Conservation (phyloP, 2,797 vertebrate genomes). For the Sebastes dallii region DNA sequence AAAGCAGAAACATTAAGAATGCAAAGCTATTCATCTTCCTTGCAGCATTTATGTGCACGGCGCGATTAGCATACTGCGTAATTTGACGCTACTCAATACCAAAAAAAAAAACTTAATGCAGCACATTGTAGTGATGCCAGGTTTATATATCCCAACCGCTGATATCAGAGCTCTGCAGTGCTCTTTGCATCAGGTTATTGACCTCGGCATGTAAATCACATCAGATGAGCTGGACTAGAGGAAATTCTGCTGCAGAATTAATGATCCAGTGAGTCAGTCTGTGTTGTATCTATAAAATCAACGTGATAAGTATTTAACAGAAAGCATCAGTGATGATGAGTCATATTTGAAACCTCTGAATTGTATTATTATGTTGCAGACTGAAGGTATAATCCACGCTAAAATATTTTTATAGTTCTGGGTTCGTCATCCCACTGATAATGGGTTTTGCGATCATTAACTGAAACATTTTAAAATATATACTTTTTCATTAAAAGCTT, state of each 20-base stretch:
- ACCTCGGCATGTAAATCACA: constrained; percentile 41
- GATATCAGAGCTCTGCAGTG: constrained; percentile 16
- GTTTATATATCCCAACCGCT: constrained; percentile 4
- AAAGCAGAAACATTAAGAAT: background rate
- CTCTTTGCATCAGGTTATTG: constrained; percentile 21
- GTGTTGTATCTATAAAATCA: constrained; percentile 41
- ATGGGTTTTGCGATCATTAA: background rate
- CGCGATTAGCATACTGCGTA: constrained; percentile 17
- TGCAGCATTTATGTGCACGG: constrained; percentile 1
- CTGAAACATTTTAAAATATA: background rate
- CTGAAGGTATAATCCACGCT: background rate
- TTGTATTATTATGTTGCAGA: background rate
- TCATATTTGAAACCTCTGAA: background rate
- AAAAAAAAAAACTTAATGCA: constrained; percentile 10
- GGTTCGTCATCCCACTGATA: background rate
- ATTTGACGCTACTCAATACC: constrained; percentile 31
- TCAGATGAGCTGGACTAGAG: constrained; percentile 10
- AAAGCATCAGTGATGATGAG: background rate
- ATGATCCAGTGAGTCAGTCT: constrained; percentile 12
- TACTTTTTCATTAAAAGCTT: no score
- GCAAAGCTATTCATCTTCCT: constrained; percentile 25
- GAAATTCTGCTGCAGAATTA: constrained; percentile 33
- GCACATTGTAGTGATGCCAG: constrained; percentile 29
- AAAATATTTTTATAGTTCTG: background rate
- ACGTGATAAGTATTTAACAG: constrained; percentile 19